These are phyloP conservation scores for Elaphurus davidianus DNA, from an alignment of 2,113 vertebrate species.

Conservation along the genomic window DNA sequence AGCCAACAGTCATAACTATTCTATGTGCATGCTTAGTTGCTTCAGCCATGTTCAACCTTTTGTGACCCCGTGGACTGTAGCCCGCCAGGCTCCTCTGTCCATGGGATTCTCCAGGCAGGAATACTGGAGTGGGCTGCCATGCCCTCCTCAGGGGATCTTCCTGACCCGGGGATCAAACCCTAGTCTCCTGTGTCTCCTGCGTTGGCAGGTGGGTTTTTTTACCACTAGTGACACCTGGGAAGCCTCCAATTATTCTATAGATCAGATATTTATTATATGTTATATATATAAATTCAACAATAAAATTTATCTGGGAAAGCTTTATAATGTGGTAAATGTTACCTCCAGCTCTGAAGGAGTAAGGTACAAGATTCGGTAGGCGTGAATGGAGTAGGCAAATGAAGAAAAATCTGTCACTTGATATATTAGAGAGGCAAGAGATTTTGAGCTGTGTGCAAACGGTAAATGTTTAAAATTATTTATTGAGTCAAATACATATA, in stretches of 20 bases:
- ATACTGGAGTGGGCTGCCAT: neutral
- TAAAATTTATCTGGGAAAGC: neutral
- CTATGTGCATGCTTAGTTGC: neutral
- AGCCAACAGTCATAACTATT: neutral
- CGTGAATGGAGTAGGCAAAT: neutral
- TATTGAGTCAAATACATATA: neutral
- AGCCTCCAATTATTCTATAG: neutral
- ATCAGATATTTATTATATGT: neutral
- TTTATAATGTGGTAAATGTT: neutral
- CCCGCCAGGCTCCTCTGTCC: neutral
- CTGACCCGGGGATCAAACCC: neutral
- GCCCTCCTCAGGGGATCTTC: neutral
- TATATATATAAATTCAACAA: neutral
- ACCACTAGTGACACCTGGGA: neutral
- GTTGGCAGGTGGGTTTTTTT: neutral
- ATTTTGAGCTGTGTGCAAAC: neutral
- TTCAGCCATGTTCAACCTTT: neutral
- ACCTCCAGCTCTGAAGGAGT: neutral
- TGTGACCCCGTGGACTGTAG: neutral
- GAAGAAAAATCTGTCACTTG: neutral
- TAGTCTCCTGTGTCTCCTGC: neutral
- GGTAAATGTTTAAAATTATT: neutral
- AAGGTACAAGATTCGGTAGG: neutral
- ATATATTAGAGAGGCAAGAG: neutral
- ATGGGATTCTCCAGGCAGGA: neutral